A percentile compares a stretch with the other conserved stretches of the same genome.
These are phyloP conservation scores for Accipiter cooperii DNA, from an alignment of 2,113 vertebrate species.

Conservation along the genomic window DNA sequence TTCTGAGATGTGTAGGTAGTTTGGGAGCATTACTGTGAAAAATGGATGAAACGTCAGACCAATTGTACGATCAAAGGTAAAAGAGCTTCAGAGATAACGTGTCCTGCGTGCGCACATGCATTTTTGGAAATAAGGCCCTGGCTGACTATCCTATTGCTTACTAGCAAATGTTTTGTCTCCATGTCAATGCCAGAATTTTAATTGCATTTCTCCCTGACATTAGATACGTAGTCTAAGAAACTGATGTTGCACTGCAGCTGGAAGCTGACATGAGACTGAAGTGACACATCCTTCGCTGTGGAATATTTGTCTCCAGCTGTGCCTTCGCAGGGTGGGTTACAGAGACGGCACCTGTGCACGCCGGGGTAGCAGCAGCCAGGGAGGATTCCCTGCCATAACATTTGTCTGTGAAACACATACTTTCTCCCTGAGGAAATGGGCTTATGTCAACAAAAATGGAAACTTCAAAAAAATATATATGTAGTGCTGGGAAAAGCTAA, in stretches of 20 bases:
- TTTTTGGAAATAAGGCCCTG: neutral
- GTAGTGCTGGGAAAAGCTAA: neutral
- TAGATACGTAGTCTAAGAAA: neutral
- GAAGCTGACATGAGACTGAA: neutral
- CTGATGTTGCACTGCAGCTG: conserved; percentile 14
- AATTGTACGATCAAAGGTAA: neutral
- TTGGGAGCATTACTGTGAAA: neutral
- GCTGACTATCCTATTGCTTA: neutral
- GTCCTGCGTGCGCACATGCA: neutral
- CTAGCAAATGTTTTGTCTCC: neutral
- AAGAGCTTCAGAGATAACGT: neutral
- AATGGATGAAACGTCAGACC: neutral
- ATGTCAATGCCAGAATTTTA: conserved; percentile 7
- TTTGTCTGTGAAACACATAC: conserved; percentile 9
- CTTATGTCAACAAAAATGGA: conserved; percentile 40
- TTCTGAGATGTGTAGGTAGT: neutral
- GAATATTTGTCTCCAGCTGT: conserved; percentile 45
- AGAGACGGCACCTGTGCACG: neutral
- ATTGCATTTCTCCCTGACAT: neutral
- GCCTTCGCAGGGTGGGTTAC: neutral
- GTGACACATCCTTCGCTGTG: neutral
- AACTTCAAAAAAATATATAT: neutral
- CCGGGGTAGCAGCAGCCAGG: neutral
- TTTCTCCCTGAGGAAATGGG: conserved; percentile 15
- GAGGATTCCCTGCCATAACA: conserved; percentile 40